Base-by-base conservation (phyloP, 2,797 vertebrate species). In the Cyclura pinguis region DNA sequence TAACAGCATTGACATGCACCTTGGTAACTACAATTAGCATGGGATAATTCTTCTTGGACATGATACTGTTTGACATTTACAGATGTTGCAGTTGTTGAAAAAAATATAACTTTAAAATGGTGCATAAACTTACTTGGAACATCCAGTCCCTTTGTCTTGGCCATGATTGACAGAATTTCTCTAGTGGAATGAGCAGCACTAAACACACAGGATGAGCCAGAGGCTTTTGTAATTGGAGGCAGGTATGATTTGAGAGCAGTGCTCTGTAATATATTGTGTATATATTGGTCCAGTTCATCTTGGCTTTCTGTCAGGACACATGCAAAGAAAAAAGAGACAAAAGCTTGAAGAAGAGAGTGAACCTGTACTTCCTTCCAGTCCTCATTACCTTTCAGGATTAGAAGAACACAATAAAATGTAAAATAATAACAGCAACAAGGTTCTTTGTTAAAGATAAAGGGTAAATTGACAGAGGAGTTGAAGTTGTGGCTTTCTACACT, bases 91-190 rank as follows among this genome's bases (percentile, higher is more conserved):
- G 22, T 84, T 86, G 20, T 38, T 83, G 64, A 38, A 90, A 14
- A 0, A 13, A 38, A 72, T 88, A 29, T 9, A 0, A 47, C 2
- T 42, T 84, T 16, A 81, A 90, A 92, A 82, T 14, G 67, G 91
- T 72, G 2, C 81, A 47, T 42, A 82, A 94, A 97, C 98, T 96
- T 97, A 99, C 99, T 98, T 94, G 98, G 98, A 90, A 98, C 95
- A 93, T 98, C 98, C 83, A 98, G 96, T 89, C 99, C 99, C 95
- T 99, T 98, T 82, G 98, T 97, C 96, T 98, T 98, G 78, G 98
- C 98, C 98, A 99, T 98, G 90, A 99, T 96, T 1, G 98, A 99
- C 96, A 99, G 97, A 94, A 99, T 99, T 94, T 99, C 99, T 92
- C 97, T 97, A 59, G 99, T 99, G 84, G 98, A 99, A 97, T 99